phyloP scores from a whole-genome alignment of 1,140 invertebrate genomes.

The Drosophila pseudoananassae region DNA sequence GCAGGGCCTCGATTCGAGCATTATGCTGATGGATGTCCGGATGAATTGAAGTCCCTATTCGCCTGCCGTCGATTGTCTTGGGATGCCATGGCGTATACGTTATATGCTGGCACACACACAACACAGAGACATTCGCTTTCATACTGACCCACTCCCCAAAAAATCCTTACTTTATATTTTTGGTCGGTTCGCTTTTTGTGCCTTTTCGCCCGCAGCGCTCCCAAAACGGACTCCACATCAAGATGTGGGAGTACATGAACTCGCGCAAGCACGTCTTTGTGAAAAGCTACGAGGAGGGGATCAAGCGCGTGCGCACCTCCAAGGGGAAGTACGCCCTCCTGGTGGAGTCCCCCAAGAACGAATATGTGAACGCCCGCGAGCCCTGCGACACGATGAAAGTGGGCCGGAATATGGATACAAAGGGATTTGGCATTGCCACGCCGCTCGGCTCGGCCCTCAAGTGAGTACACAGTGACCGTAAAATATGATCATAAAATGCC shows the following conservation, averaged over 20 bases:
- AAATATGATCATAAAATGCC: neutral
- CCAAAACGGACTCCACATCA: constrained; percentile 94
- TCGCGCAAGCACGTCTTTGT: constrained; percentile 93
- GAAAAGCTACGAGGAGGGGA: constrained; percentile 92
- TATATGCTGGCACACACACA: neutral
- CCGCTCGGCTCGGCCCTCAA: constrained; percentile 94
- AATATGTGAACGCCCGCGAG: constrained; percentile 95
- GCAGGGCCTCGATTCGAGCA: constrained; percentile 17
- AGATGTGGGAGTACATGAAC: constrained; percentile 99
- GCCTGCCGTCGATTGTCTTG: constrained; percentile 7
- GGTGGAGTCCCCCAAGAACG: constrained; percentile 97
- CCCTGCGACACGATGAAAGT: constrained; percentile 99
- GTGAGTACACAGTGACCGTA: constrained; percentile 85
- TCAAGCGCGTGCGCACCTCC: constrained; percentile 90
- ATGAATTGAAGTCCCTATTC: constrained; percentile 12
- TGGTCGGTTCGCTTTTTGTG: constrained; percentile 19
- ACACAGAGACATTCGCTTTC: neutral
- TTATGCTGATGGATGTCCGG: constrained; percentile 27
- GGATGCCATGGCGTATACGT: constrained; percentile 28
- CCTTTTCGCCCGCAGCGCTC: constrained; percentile 89
- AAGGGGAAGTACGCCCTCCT: constrained; percentile 97
- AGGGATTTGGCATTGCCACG: constrained; percentile 97
- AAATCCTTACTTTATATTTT: constrained; percentile 16
- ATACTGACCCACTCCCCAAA: constrained; percentile 1
- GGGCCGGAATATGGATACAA: constrained; percentile 95